A percentile compares a stretch with the other conserved stretches of the same genome.
Conservation (phyloP, 2,113 vertebrate genomes). For the Anarrhichthys ocellatus region DNA sequence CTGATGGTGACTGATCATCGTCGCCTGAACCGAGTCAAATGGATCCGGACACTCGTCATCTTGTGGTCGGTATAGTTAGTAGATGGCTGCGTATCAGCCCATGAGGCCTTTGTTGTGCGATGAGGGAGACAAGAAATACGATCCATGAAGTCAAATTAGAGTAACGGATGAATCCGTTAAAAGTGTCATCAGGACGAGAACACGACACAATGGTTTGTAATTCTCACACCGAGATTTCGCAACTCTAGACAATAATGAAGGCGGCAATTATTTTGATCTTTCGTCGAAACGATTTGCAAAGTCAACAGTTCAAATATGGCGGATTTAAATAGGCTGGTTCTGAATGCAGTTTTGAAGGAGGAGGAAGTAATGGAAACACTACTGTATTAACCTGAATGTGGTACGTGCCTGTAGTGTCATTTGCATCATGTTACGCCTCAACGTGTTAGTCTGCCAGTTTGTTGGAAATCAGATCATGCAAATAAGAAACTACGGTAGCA, state of each 20-base stretch:
- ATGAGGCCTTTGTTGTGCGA: not conserved
- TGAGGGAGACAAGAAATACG: not conserved
- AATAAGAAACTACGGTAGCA: not conserved
- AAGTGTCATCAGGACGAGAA: not conserved
- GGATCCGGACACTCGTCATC: not conserved
- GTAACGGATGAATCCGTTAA: not conserved
- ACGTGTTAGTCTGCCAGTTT: not conserved
- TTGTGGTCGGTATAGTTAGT: not conserved
- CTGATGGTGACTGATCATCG: too few relatives aligned
- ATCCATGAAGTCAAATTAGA: not conserved
- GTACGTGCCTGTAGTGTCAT: not conserved
- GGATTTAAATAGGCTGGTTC: too few relatives aligned
- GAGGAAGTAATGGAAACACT: not conserved
- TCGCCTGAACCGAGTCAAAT: not conserved
- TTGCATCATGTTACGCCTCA: not conserved
- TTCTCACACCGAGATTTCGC: not conserved
- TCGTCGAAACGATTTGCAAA: rapidly evolving
- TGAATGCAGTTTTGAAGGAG: too few relatives aligned
- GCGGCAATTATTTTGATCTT: not conserved
- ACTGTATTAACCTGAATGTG: not conserved
- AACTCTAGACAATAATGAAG: not conserved
- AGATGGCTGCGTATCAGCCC: not conserved
- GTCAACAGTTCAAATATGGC: not conserved
- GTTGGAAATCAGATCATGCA: conserved; percentile 1
- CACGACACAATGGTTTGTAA: not conserved